phyloP scores from a whole-genome alignment of 2,797 vertebrate species.

The Rhodeus uyekii region DNA sequence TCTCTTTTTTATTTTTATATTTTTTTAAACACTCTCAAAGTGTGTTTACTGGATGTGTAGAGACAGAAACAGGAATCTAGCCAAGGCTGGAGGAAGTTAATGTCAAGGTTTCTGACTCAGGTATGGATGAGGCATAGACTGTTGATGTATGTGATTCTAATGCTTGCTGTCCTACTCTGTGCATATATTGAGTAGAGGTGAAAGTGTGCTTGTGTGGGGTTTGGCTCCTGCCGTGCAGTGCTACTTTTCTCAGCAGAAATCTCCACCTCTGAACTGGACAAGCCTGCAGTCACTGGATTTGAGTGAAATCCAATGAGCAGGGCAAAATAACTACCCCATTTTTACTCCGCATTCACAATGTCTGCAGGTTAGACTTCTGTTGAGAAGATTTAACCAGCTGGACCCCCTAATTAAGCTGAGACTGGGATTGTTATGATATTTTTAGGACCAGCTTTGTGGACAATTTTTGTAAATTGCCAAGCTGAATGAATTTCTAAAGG shows the following conservation, averaged over 20 bases:
- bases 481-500: not conserved
- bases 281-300: constrained; percentile 58
- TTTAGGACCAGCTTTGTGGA: not conserved
- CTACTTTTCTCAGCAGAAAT: constrained; percentile 52
- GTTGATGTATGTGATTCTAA: constrained; percentile 1
- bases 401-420: constrained; percentile 37
- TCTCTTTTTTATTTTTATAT: no score
- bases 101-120: not conserved
- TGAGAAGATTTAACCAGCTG: constrained; percentile 36
- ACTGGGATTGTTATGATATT: constrained; percentile 12
- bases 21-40: not conserved
- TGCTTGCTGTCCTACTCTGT: not conserved
- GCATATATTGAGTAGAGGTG: not conserved
- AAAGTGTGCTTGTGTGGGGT: not conserved
- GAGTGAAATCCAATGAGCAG: constrained; percentile 38
- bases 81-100: not conserved
- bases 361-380: not conserved
- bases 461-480: not conserved
- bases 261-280: constrained; percentile 64
- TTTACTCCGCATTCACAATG: not conserved
- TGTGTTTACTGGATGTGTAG: not conserved
- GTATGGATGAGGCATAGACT: not conserved
- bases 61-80: not conserved
- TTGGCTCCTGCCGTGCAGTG: constrained; percentile 6
- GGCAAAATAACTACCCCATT: constrained; percentile 58